These are phyloP conservation scores for Dyspetes luteomarginatus DNA, from an alignment of 2,888 invertebrate genomes.

Conservation along the genomic window DNA sequence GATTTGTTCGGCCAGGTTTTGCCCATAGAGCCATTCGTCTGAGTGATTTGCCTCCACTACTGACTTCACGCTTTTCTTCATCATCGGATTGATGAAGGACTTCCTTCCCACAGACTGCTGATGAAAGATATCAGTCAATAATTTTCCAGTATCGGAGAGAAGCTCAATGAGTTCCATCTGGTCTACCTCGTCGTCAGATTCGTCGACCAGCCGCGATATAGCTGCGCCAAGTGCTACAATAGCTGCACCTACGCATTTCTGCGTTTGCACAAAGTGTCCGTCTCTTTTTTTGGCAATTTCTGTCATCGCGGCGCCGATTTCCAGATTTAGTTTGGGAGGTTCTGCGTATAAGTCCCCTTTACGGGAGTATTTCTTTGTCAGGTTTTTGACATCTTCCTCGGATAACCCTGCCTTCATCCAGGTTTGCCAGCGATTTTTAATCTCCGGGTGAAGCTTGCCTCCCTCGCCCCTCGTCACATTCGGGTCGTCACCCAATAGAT, in stretches of 20 bases:
- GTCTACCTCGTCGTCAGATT: slow-evolving; percentile 24
- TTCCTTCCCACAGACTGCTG: slow-evolving; percentile 46
- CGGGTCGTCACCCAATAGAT: too few species aligned
- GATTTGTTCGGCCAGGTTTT: slow-evolving; percentile 50
- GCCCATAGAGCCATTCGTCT: slow-evolving; percentile 57
- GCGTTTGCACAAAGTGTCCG: slow-evolving; percentile 31
- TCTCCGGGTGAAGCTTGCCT: too few species aligned
- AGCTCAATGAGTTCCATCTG: slow-evolving; percentile 29
- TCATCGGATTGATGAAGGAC: slow-evolving; percentile 43
- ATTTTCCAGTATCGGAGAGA: slow-evolving; percentile 32
- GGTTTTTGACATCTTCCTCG: slow-evolving; percentile 14
- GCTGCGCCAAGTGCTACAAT: slow-evolving; percentile 19
- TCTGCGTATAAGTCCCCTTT: slow-evolving; percentile 36
- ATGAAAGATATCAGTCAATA: slow-evolving; percentile 43
- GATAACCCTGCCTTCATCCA: background rate
- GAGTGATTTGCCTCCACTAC: slow-evolving; percentile 20
- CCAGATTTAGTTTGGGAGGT: slow-evolving; percentile 30
- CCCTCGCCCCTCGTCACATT: too few species aligned
- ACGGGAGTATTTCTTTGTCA: slow-evolving; percentile 29
- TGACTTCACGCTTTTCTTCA: slow-evolving; percentile 54
- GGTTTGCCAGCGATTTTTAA: too few species aligned
- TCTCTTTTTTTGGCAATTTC: slow-evolving; percentile 27
- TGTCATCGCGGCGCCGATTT: slow-evolving; percentile 19
- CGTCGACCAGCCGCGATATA: slow-evolving; percentile 23
- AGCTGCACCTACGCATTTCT: slow-evolving; percentile 25